These are phyloP conservation scores for Drosophila pandora DNA, from an alignment of 1,140 invertebrate species.

Conservation along the genomic window DNA sequence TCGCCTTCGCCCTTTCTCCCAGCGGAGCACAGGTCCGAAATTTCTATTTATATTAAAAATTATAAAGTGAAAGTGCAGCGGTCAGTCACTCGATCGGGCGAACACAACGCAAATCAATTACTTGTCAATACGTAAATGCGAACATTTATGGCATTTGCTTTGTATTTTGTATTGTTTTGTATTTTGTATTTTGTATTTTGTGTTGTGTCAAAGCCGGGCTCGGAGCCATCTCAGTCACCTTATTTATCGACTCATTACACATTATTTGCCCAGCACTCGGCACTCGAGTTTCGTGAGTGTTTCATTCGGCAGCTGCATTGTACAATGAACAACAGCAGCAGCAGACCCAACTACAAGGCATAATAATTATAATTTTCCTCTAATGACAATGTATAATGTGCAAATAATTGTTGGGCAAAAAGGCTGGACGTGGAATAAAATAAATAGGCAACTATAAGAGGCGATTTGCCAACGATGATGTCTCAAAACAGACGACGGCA, in stretches of 20 bases:
- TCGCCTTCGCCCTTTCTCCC: constrained; percentile 11
- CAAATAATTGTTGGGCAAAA: constrained; percentile 40
- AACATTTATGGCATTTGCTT: constrained; percentile 33
- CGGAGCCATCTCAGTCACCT: constrained; percentile 9
- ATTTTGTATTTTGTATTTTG: constrained; percentile 20
- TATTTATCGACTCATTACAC: constrained; percentile 46
- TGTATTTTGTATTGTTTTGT: constrained; percentile 17
- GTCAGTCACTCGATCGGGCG: constrained; percentile 29
- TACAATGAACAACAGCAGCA: constrained; percentile 28
- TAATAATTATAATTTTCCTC: constrained; percentile 24
- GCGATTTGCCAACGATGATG: constrained; percentile 1
- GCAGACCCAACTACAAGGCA: not conserved
- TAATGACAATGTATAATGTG: constrained; percentile 46
- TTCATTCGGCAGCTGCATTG: constrained; percentile 23
- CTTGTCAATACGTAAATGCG: constrained; percentile 47
- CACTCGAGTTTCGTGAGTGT: constrained; percentile 20
- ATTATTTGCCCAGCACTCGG: constrained; percentile 32
- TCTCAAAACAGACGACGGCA: not conserved
- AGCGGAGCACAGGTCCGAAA: not conserved
- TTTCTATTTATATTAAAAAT: constrained; percentile 63
- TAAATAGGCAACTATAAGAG: constrained; percentile 17
- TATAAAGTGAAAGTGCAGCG: constrained; percentile 59
- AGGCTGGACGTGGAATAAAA: not conserved
- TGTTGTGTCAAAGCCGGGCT: too few relatives aligned
- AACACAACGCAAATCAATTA: constrained; percentile 51